Percentiles rank a stretch among this genome's conserved stretches.
phyloP scores from a whole-genome alignment of 2,888 invertebrate species.

The Drosophila tripunctata region DNA sequence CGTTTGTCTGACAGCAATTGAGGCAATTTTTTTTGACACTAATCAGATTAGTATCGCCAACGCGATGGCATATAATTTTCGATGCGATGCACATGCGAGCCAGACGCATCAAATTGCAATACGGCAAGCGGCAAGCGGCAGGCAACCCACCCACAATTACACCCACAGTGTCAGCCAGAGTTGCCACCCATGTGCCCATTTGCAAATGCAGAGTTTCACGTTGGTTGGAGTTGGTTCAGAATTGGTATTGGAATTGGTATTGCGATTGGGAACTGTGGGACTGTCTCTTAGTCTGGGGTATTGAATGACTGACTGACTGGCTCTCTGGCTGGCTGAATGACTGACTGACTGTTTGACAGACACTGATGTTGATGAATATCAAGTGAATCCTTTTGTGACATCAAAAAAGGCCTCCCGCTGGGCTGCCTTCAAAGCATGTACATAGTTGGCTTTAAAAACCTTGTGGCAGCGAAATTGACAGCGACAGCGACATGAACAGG shows the following conservation, averaged over 20 bases:
- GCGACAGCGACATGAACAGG: conserved; percentile 31
- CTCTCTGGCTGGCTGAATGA: conserved; percentile 55
- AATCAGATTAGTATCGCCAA: conserved; percentile 84
- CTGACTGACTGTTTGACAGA: conserved; percentile 79
- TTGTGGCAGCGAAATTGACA: conserved; percentile 74
- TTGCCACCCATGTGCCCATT: conserved; percentile 52
- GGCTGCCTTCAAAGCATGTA: conserved; percentile 46
- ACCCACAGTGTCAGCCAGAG: conserved; percentile 6
- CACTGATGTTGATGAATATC: conserved; percentile 84
- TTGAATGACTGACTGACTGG: conserved; percentile 54
- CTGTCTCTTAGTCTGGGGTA: conserved; percentile 46
- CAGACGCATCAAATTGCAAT: conserved; percentile 72
- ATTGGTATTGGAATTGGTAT: conserved; percentile 29
- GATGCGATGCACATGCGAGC: conserved; percentile 57
- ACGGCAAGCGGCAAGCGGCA: conserved; percentile 22
- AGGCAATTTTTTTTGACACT: conserved; percentile 78
- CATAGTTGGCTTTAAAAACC: conserved; percentile 59
- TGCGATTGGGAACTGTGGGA: conserved; percentile 17
- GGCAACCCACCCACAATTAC: conserved; percentile 30
- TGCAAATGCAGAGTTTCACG: conserved; percentile 72
- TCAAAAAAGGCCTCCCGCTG: conserved; percentile 79
- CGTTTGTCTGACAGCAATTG: conserved; percentile 57
- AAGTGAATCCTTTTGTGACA: conserved; percentile 84
- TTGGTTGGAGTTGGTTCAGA: conserved; percentile 41
- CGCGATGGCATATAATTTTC: conserved; percentile 62